A percentile compares a stretch with the other conserved stretches of the same genome.
These are phyloP conservation scores for Antidorcas marsupialis DNA, from an alignment of 2,113 vertebrate species.

Conservation along the genomic window DNA sequence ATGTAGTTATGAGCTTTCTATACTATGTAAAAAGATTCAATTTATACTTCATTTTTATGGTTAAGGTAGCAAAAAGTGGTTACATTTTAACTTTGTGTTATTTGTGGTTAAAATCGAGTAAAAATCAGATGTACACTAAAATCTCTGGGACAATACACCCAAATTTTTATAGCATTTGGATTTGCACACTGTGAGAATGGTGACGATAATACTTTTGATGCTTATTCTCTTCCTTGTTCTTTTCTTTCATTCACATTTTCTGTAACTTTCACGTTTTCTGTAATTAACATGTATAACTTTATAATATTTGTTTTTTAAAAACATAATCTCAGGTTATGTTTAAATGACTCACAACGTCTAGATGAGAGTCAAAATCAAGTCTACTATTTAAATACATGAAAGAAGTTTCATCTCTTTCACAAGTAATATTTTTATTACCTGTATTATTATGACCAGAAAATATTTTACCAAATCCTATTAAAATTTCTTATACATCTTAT, in stretches of 20 bases:
- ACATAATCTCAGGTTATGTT: not conserved
- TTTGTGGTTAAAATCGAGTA: not conserved
- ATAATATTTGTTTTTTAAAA: not conserved
- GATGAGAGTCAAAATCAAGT: not conserved
- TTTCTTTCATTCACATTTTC: not conserved
- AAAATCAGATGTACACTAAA: not conserved
- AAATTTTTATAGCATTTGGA: not conserved
- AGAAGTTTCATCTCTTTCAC: not conserved
- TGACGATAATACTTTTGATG: not conserved
- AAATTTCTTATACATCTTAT: not conserved
- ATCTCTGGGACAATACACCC: not conserved
- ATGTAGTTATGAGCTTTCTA: not conserved
- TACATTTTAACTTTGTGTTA: not conserved
- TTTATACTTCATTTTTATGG: not conserved
- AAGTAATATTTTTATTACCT: not conserved
- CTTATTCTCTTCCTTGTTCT: not conserved
- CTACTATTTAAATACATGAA: not conserved
- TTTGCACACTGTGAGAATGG: not conserved
- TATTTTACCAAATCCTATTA: not conserved
- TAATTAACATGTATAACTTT: not conserved
- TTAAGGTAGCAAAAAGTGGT: not conserved
- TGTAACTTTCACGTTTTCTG: not conserved
- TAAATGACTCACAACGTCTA: not conserved
- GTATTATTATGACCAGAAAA: not conserved
- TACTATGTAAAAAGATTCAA: not conserved